These are phyloP conservation scores for Plagiodera versicolora DNA, from an alignment of 2,888 invertebrate genomes.

Conservation along the genomic window DNA sequence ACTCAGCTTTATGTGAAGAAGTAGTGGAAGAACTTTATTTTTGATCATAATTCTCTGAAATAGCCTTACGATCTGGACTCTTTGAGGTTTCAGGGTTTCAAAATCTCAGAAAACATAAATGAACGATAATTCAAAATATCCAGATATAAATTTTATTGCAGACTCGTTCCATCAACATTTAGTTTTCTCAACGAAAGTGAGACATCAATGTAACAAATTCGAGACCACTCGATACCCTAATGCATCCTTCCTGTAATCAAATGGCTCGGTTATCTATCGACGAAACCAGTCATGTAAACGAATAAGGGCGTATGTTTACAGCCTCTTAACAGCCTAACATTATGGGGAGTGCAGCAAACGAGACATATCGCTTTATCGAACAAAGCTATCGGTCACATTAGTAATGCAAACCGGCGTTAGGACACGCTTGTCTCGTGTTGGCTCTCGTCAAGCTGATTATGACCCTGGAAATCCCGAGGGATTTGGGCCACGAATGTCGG, in stretches of 20 bases:
- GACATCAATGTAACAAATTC: no score
- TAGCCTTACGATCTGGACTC: no score
- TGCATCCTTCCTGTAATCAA: background rate
- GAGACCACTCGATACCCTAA: no score
- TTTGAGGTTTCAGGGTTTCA: no score
- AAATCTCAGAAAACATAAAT: no score
- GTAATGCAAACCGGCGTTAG: constrained; percentile 49
- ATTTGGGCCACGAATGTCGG: constrained; percentile 4
- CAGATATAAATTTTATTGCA: no score
- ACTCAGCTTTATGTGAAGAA: no score
- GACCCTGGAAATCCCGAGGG: constrained; percentile 21
- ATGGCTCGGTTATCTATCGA: background rate
- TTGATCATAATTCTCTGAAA: no score
- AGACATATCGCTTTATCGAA: constrained; percentile 48
- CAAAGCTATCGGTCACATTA: constrained; percentile 49
- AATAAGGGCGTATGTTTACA: constrained; percentile 34
- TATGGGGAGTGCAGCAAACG: constrained; percentile 38
- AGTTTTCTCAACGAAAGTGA: no score
- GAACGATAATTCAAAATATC: no score
- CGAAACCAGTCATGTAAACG: constrained; percentile 20
- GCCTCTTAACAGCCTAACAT: constrained; percentile 33
- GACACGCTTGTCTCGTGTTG: constrained; percentile 41
- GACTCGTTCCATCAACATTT: no score
- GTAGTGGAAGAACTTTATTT: no score
- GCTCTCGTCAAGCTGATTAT: constrained; percentile 47